These are phyloP conservation scores for Acridotheres tristis DNA, from an alignment of 2,797 vertebrate species.

Conservation along the genomic window DNA sequence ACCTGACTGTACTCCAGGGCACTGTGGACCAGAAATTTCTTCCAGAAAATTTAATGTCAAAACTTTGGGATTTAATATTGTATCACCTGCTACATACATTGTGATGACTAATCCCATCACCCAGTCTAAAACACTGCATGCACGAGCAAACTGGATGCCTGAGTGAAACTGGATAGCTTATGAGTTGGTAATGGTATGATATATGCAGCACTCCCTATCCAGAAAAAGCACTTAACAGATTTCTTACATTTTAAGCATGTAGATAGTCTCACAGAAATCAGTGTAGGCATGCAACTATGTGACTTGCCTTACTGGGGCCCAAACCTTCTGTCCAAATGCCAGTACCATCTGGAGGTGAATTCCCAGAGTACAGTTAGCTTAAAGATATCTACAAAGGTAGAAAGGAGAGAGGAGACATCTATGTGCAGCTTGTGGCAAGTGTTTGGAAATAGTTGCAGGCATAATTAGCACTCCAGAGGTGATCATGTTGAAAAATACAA, in stretches of 20 bases:
- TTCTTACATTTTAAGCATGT: background rate
- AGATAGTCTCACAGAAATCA: background rate
- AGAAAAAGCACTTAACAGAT: background rate
- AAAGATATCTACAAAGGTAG: background rate
- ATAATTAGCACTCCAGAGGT: background rate
- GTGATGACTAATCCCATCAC: conserved; percentile 1
- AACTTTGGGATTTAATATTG: background rate
- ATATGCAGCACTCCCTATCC: background rate
- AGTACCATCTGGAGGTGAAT: background rate
- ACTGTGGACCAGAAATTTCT: background rate
- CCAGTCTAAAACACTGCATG: background rate
- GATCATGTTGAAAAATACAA: background rate
- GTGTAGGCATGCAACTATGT: background rate
- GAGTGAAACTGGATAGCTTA: background rate
- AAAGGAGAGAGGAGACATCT: background rate
- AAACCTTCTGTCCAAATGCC: background rate
- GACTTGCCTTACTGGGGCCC: background rate
- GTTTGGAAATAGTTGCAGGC: background rate
- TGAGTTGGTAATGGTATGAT: background rate
- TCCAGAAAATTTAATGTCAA: conserved; percentile 4
- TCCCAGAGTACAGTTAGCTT: background rate
- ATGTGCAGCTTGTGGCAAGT: background rate
- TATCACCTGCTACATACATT: background rate
- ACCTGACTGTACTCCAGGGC: background rate
- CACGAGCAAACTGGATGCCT: background rate